Evolutionary conservation across 2,888 invertebrate genomes (phyloP).

Genomic region (Vandiemenella viatica): DNA sequence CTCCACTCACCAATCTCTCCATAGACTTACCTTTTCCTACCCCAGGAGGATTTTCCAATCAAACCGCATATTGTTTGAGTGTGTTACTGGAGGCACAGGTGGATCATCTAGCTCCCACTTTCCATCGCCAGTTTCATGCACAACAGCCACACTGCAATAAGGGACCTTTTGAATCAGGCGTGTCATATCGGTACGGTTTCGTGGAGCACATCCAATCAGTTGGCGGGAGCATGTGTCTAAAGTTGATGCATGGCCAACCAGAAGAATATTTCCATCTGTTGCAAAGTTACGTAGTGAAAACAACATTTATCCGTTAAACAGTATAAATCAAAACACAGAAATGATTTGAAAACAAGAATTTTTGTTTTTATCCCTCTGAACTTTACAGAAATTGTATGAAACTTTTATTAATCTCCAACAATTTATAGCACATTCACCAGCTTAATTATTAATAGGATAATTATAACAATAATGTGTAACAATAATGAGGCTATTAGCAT

Average conservation of each 20-base stretch:
- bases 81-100: constrained; percentile 70
- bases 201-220: constrained; percentile 47
- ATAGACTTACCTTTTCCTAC: no score
- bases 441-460: no score
- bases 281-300: no score
- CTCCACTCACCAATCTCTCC: no score
- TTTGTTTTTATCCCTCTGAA: no score
- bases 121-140: constrained; percentile 35
- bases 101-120: constrained; percentile 64
- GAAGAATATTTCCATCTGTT: constrained; percentile 66
- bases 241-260: constrained; percentile 86
- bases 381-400: no score
- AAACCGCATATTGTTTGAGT: constrained; percentile 71
- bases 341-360: background rate
- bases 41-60: constrained; percentile 62
- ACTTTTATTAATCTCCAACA: no score
- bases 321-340: no score
- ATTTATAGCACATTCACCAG: no score
- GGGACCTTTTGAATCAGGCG: constrained; percentile 65
- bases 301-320: no score
- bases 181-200: constrained; percentile 48
- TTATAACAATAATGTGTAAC: no score
- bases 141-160: constrained; percentile 55
- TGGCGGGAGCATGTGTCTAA: constrained; percentile 71
- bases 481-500: no score